These are phyloP conservation scores for Mormyrus proboscirostris DNA, from an alignment of 2,797 vertebrate genomes.

Conservation along the genomic window DNA sequence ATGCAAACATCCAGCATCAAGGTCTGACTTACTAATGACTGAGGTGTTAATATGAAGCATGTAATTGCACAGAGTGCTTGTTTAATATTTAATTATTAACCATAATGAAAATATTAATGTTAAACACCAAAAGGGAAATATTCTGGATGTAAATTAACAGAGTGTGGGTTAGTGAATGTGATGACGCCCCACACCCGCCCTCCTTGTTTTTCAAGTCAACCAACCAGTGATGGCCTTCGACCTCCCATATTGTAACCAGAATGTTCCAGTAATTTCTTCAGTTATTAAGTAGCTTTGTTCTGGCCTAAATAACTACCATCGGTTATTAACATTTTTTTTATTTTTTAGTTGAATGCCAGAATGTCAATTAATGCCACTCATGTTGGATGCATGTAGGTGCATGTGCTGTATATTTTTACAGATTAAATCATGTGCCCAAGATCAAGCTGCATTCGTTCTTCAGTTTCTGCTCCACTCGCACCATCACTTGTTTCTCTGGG, in stretches of 20 bases:
- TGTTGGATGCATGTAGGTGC: background rate
- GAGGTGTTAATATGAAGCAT: slow-evolving; percentile 48
- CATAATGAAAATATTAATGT: slow-evolving; percentile 50
- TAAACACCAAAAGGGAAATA: slow-evolving; percentile 42
- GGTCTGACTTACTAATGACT: slow-evolving; percentile 43
- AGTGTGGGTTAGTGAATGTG: slow-evolving; percentile 37
- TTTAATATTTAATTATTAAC: slow-evolving; percentile 61
- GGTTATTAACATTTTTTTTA: background rate
- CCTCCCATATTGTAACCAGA: background rate
- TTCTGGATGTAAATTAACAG: slow-evolving; percentile 45
- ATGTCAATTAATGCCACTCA: background rate
- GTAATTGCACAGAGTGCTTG: slow-evolving; percentile 50
- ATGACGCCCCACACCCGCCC: slow-evolving; percentile 24
- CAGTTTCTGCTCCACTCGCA: background rate
- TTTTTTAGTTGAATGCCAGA: background rate
- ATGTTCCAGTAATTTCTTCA: background rate
- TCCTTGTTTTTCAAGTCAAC: slow-evolving; percentile 5
- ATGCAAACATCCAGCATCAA: slow-evolving; percentile 32
- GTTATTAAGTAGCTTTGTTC: background rate
- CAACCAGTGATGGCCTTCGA: background rate
- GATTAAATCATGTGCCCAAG: background rate
- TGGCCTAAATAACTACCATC: background rate
- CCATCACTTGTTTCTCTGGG: background rate
- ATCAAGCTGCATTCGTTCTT: background rate
- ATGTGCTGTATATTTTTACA: background rate